Evolutionary conservation across 2,113 vertebrate species (phyloP), one percentile per base, ranked within the genome.

Genomic region (Ursus arctos): DNA sequence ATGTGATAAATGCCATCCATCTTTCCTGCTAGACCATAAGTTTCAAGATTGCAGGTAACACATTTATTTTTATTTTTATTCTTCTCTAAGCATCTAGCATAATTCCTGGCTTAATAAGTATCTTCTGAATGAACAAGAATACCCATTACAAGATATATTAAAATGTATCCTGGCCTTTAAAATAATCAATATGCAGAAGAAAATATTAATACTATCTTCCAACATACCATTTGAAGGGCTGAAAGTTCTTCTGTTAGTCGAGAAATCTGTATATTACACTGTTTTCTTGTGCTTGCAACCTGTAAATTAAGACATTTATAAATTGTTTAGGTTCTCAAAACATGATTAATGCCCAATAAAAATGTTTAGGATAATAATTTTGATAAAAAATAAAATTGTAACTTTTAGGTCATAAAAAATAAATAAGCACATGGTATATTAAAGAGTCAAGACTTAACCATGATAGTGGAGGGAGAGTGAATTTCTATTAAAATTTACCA

Each of bases 241-340:
- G 99, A 99, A 87, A 99, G 97, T 98, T 99, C 99, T 98, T 99
- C 99, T 11, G 98, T 98, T 97, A 99, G 98, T n/a, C 93, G 99
- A 84, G 99, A 98, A 97, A 99, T 99, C 97, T 99, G 99, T 91
- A 98, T 9, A 1, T 99, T 99, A 89, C 96, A 99, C 85, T 99
- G 99, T 96, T 99, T 99, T 96, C 99, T 99, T 76, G 99, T 99
- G 57, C 98, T 98, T 69, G 99, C 99, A 67, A 99, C 99, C 99
- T 99, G 98, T 72, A 96, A 98, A 86, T 85, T 80, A 95, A 95
- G 53, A 86, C 40, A 93, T 61, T 47, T 61, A 89, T 6, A 28
- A 96, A 79, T 77, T 77, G 83, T 59, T 79, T 76, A 91, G 40
- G 33, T 21, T 24, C 28, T 83, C 36, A 95, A 91, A 88, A 98